These are phyloP conservation scores for Dolichoris vasculosae DNA, from an alignment of 1,140 invertebrate species.

Conservation along the genomic window DNA sequence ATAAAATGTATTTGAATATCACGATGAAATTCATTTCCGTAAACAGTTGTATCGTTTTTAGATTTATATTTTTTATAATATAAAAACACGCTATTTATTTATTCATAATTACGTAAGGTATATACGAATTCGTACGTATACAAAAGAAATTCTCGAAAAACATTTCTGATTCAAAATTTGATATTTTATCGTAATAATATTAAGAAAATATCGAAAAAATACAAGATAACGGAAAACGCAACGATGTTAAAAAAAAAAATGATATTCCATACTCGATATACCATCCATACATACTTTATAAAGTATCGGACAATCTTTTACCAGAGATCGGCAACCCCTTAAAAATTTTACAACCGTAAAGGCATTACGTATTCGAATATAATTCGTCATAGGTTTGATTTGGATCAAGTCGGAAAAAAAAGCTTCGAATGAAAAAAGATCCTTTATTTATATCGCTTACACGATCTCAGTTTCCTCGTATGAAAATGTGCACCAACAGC, in stretches of 20 bases:
- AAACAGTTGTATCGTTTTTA: no score
- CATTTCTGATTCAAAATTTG: neutral
- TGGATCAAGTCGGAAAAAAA: neutral
- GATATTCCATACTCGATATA: neutral
- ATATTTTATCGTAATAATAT: neutral
- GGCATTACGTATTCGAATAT: no score
- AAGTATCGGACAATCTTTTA: neutral
- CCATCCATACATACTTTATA: neutral
- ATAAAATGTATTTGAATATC: no score
- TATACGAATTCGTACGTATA: no score
- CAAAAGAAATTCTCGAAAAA: neutral
- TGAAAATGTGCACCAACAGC: neutral
- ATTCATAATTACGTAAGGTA: no score
- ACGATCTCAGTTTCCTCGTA: neutral
- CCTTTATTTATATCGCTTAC: neutral
- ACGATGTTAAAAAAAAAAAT: neutral
- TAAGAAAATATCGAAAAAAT: neutral
- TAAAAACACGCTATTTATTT: no score
- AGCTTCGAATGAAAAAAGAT: neutral
- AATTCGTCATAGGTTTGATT: neutral
- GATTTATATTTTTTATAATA: no score
- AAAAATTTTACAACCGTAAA: neutral
- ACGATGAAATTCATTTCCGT: no score
- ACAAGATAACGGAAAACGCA: neutral
- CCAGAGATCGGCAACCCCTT: neutral